phyloP scores from a whole-genome alignment of 2,113 vertebrate species.

The Dipodomys merriami region DNA sequence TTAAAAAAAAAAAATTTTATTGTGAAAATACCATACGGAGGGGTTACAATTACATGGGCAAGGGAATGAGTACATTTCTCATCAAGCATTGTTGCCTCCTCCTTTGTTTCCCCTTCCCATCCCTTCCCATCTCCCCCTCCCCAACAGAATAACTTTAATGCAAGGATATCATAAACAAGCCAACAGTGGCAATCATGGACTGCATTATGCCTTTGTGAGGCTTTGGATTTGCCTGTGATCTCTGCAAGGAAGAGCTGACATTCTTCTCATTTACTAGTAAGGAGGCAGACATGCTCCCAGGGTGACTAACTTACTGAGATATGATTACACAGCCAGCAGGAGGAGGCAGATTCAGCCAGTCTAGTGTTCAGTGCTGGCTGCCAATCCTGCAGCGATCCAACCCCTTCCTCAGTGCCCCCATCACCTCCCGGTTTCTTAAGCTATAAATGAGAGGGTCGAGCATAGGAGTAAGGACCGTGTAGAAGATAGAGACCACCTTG shows the following conservation, averaged over 20 bases:
- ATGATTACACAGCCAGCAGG: background rate
- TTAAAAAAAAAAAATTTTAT: too few species aligned
- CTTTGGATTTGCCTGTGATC: background rate
- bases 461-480: slow-evolving; percentile 75
- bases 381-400: background rate
- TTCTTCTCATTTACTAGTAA: background rate
- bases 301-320: background rate
- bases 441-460: slow-evolving; percentile 80
- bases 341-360: background rate
- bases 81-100: too few species aligned
- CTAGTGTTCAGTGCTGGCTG: background rate
- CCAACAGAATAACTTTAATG: slow-evolving; percentile 15
- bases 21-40: too few species aligned
- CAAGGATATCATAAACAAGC: background rate
- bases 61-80: too few species aligned
- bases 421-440: slow-evolving; percentile 77
- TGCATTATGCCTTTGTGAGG: background rate
- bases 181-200: background rate
- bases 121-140: too few species aligned
- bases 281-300: background rate
- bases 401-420: slow-evolving; percentile 58
- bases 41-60: too few species aligned
- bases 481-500: slow-evolving; percentile 73
- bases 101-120: too few species aligned
- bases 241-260: background rate